Evolutionary conservation across 2,797 vertebrate genomes (phyloP).

Genomic region (Siniperca scherzeri): DNA sequence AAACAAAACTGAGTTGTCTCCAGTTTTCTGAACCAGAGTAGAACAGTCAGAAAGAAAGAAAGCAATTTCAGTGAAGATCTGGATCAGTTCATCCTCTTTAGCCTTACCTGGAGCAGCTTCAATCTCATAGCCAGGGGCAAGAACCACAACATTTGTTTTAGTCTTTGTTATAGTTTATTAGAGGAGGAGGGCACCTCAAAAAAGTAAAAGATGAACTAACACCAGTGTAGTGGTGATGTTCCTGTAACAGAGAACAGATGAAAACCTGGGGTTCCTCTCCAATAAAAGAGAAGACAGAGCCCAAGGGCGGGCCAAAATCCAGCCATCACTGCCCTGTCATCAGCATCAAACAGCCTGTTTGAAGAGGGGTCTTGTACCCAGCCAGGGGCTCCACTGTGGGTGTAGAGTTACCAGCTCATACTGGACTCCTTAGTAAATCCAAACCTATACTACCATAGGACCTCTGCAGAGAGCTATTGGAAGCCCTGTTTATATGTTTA

Average conservation of each 20-base stretch:
- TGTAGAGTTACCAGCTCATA: slow-evolving; percentile 81
- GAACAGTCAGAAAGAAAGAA: slow-evolving; percentile 27
- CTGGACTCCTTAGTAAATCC: slow-evolving; percentile 63
- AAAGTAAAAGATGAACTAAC: slow-evolving; percentile 62
- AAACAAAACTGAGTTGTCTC: slow-evolving; percentile 43
- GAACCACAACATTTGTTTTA: slow-evolving; percentile 28
- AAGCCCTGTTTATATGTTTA: slow-evolving; percentile 67
- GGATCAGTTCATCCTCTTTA: slow-evolving; percentile 36
- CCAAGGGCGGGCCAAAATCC: slow-evolving; percentile 69
- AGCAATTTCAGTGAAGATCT: slow-evolving; percentile 6
- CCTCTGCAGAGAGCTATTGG: slow-evolving; percentile 54
- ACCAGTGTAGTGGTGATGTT: slow-evolving; percentile 51
- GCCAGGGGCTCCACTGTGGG: slow-evolving; percentile 71
- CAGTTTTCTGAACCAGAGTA: slow-evolving; percentile 38
- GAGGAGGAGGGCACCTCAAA: slow-evolving; percentile 8
- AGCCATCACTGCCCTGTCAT: slow-evolving; percentile 82
- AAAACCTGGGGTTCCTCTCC: slow-evolving; percentile 76
- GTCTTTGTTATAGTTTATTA: slow-evolving; percentile 19
- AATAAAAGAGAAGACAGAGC: slow-evolving; percentile 75
- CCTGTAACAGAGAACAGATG: slow-evolving; percentile 67
- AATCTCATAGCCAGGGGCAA: slow-evolving; percentile 8
- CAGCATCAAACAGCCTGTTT: slow-evolving; percentile 85
- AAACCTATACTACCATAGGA: slow-evolving; percentile 53
- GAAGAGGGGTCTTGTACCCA: slow-evolving; percentile 79
- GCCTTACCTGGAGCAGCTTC: slow-evolving; percentile 9